Evolutionary conservation across 2,888 invertebrate genomes (phyloP), one percentile per base, ranked within the genome.

Genomic region (Celastrina argiolus): DNA sequence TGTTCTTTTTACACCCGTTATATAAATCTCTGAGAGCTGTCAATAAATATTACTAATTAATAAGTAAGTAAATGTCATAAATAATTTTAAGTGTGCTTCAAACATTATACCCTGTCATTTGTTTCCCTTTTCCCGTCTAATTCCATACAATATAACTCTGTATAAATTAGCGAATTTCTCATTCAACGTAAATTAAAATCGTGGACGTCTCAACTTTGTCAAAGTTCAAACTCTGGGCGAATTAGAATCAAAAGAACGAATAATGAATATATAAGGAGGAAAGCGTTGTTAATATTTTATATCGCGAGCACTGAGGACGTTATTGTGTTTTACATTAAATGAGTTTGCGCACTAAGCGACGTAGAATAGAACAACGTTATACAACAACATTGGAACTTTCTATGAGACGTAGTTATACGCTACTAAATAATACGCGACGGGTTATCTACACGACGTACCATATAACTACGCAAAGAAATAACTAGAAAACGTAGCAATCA

Each of bases 231-330:
- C 51, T 45, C 42, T 51, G 22, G 51, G 26, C 51, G 51, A 51
- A 51, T 51, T 26, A 14, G 26, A 51, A 51, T 26, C 51, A 51
- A 51, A 51, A 51, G 51, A 51, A 51, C 22, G 51, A 51, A 22
- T 51, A 51, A 51, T 51, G 51, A 51, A 51, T 51, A 51, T 51
- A 26, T 51, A 51, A 51, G 51, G 51, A 51, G 22, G 45, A 18
- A 4, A 26, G 51, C 51, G 51, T 51, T 51, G 22, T 51, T 51
- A 22, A 51, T 51, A 51, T 51, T 51, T 51, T 51, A 51, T 51
- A 26, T 51, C 22, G 22, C 22, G 51, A 51, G 51, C 51, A 22
- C 22, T 5, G 22, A 22, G 12, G 51, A 51, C 51, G 26, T 22
- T 51, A 22, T 51, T 51, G 51, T 51, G 14, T 14, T 51, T 51